Percentiles rank a stretch among this genome's conserved stretches.
phyloP scores from a whole-genome alignment of 1,140 invertebrate species.

The Achroia grisella region DNA sequence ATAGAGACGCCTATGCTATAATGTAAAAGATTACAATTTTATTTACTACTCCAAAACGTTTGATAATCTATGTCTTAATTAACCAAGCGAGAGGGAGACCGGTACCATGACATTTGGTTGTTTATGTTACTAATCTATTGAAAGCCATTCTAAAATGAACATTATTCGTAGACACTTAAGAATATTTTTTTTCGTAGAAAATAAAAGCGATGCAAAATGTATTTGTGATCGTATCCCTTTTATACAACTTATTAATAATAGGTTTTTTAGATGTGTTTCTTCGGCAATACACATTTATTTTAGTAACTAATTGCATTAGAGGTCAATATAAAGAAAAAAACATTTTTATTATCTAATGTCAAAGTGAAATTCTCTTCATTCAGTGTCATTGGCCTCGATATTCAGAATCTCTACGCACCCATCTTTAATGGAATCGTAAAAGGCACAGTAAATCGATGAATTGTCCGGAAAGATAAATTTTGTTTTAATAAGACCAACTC shows the following conservation, averaged over 20 bases:
- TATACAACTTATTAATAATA: conserved; percentile 29
- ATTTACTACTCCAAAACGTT: conserved; percentile 69
- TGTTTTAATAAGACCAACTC: conserved; percentile 29
- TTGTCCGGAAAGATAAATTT: conserved; percentile 25
- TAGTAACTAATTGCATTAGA: conserved; percentile 41
- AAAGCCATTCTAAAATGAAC: conserved; percentile 14
- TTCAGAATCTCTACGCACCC: conserved; percentile 1
- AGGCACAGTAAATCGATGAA: conserved; percentile 12
- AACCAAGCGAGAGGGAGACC: conserved; percentile 53
- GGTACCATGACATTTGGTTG: conserved; percentile 25
- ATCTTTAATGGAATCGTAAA: conserved; percentile 19
- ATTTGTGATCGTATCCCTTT: conserved; percentile 15
- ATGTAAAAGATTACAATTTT: conserved; percentile 65
- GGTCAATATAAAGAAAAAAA: conserved; percentile 19
- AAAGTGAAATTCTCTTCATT: conserved; percentile 12
- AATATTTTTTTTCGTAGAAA: conserved; percentile 9
- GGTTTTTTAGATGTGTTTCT: conserved; percentile 56
- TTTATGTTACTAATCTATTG: not conserved
- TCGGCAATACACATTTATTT: conserved; percentile 56
- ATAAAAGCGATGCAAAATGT: conserved; percentile 6
- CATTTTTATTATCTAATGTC: conserved; percentile 17
- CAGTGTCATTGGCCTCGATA: conserved; percentile 3
- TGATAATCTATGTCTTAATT: conserved; percentile 73
- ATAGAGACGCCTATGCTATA: conserved; percentile 58
- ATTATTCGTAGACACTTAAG: conserved; percentile 13